A percentile compares a stretch with the other conserved stretches of the same genome.
Conservation (phyloP, 2,797 vertebrate genomes). For the Hyperoplus immaculatus region DNA sequence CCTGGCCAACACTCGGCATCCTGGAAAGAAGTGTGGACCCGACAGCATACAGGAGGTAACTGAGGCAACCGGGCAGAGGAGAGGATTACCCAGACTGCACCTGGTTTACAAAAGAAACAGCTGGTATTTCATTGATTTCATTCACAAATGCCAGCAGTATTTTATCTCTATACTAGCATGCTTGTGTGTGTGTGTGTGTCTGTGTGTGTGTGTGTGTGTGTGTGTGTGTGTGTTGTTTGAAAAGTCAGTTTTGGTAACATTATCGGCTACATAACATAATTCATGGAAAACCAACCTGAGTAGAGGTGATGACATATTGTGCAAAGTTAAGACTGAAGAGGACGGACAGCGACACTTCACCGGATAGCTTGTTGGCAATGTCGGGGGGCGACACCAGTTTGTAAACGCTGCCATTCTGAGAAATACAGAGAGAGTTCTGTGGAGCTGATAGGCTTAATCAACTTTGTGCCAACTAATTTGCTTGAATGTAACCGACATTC, state of each 20-base stretch:
- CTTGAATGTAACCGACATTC: too few species aligned
- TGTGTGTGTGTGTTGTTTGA: background rate
- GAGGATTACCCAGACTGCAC: slow-evolving; percentile 67
- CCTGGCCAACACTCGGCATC: slow-evolving; percentile 86
- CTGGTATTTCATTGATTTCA: background rate
- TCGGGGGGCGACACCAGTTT: too few species aligned
- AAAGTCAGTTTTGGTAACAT: background rate
- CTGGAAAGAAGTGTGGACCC: slow-evolving; percentile 60
- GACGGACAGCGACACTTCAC: slow-evolving; percentile 69
- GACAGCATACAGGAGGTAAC: slow-evolving; percentile 43
- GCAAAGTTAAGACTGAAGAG: slow-evolving; percentile 11
- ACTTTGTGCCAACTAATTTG: too few species aligned
- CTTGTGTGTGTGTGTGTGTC: too few species aligned
- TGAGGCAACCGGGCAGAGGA: background rate
- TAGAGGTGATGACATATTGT: background rate
- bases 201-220: too few species aligned
- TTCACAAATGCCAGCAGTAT: background rate
- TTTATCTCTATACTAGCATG: background rate
- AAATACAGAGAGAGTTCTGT: too few species aligned
- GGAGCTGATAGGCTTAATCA: too few species aligned
- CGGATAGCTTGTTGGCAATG: slow-evolving; percentile 18
- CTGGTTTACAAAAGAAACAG: slow-evolving; percentile 62
- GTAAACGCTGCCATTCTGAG: too few species aligned
- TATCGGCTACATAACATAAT: background rate
- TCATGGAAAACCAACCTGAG: slow-evolving; percentile 54